Evolutionary conservation across 1,140 invertebrate species (phyloP).

Genomic region (Drosophila paulistorum): DNA sequence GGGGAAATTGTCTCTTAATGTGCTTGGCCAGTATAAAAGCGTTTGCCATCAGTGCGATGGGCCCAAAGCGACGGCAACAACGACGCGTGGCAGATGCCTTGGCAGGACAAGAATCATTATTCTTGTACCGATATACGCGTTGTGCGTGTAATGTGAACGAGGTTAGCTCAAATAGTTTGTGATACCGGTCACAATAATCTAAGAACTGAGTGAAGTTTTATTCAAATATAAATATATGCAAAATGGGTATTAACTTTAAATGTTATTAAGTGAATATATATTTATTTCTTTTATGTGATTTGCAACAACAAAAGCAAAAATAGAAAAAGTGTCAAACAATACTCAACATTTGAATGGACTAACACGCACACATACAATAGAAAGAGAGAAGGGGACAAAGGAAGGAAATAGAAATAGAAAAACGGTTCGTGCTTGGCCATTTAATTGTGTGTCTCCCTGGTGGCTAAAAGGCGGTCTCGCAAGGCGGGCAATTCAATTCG

Average conservation of each 20-base stretch:
- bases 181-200: not conserved
- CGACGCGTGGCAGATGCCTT: constrained; percentile 24
- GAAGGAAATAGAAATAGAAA: constrained; percentile 1
- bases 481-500: constrained; percentile 31
- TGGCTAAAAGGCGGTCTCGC: constrained; percentile 20
- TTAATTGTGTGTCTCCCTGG: constrained; percentile 59
- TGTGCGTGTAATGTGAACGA: not conserved
- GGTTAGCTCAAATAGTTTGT: not conserved
- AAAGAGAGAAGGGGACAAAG: not conserved
- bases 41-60: not conserved
- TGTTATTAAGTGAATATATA: not conserved
- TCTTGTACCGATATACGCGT: not conserved
- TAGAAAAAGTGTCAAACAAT: constrained; percentile 23
- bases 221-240: too few species aligned
- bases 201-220: not conserved
- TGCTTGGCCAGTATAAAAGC: constrained; percentile 32
- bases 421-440: constrained; percentile 51
- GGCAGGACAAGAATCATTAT: not conserved
- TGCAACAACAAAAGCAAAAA: not conserved
- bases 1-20: constrained; percentile 11
- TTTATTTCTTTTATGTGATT: not conserved
- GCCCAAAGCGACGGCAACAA: constrained; percentile 37
- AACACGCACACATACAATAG: not conserved
- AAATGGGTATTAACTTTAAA: not conserved
- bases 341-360: constrained; percentile 34